These are phyloP conservation scores for Pampusana beccarii DNA, from an alignment of 2,113 vertebrate species.

Conservation along the genomic window DNA sequence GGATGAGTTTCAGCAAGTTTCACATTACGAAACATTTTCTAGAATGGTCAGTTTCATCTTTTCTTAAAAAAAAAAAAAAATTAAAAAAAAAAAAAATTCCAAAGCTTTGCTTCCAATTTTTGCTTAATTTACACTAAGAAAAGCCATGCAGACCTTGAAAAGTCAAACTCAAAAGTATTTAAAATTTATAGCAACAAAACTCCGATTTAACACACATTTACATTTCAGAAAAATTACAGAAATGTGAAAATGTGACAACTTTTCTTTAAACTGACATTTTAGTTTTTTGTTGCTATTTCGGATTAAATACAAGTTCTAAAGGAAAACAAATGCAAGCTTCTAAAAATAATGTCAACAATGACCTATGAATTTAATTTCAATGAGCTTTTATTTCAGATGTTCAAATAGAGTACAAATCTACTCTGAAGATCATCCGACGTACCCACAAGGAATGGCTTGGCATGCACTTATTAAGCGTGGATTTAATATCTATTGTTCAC, in stretches of 20 bases:
- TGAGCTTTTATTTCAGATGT: neutral
- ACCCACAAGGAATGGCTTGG: neutral
- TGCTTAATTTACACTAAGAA: neutral
- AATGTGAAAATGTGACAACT: too few species aligned
- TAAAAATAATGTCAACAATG: neutral
- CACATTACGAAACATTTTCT: neutral
- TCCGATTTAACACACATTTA: neutral
- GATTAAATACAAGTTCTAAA: neutral
- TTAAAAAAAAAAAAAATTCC: rapidly evolving
- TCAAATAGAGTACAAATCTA: neutral
- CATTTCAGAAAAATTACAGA: neutral
- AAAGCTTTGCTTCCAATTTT: neutral
- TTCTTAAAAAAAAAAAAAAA: neutral
- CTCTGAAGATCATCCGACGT: neutral
- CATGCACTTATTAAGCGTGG: neutral
- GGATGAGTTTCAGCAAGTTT: neutral
- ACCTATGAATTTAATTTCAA: neutral
- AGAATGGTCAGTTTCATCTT: neutral
- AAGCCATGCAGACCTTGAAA: neutral
- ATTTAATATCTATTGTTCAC: neutral
- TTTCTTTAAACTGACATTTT: too few species aligned
- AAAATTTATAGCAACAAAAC: neutral
- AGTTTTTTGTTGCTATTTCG: neutral
- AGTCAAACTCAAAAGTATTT: neutral
- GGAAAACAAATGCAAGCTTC: neutral